phyloP scores from a whole-genome alignment of 2,797 vertebrate genomes.

The Acipenser oxyrinchus region DNA sequence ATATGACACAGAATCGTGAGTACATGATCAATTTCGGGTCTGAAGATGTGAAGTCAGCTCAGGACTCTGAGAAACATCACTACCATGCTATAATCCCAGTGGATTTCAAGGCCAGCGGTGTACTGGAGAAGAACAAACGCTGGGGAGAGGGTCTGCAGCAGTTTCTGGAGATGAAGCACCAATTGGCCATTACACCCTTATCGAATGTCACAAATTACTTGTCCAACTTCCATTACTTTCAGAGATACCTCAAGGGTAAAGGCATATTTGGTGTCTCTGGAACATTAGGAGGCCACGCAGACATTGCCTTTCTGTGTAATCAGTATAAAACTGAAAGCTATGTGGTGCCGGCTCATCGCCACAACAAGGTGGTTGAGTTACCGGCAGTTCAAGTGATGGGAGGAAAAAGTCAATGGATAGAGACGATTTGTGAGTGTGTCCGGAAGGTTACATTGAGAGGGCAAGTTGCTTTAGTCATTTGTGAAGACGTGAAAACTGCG shows the following conservation, averaged over 20 bases:
- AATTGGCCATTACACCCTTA: slow-evolving; percentile 29
- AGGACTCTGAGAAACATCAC: slow-evolving; percentile 2
- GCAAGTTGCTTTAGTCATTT: slow-evolving; percentile 28
- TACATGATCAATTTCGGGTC: slow-evolving; percentile 24
- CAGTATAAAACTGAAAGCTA: slow-evolving; percentile 24
- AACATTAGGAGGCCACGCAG: slow-evolving; percentile 34
- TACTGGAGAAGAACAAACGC: slow-evolving; percentile 37
- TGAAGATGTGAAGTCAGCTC: neutral
- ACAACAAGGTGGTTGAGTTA: slow-evolving; percentile 26
- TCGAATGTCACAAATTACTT: slow-evolving; percentile 41
- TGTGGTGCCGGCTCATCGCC: slow-evolving; percentile 24
- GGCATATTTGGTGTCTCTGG: slow-evolving; percentile 41
- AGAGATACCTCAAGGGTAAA: slow-evolving; percentile 23
- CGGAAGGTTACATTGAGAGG: slow-evolving; percentile 10
- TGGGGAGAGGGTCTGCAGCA: slow-evolving; percentile 45
- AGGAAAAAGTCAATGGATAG: slow-evolving; percentile 18
- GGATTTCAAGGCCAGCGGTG: slow-evolving; percentile 40
- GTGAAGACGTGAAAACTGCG: slow-evolving; percentile 33
- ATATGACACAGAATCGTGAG: slow-evolving; percentile 29
- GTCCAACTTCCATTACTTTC: slow-evolving; percentile 39
- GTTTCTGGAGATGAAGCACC: slow-evolving; percentile 43
- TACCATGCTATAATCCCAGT: slow-evolving; percentile 30
- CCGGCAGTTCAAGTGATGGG: slow-evolving; percentile 23
- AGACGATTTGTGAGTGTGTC: slow-evolving; percentile 19
- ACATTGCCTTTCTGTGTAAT: slow-evolving; percentile 23